Base-by-base conservation (phyloP, 2,888 invertebrate species). In the Drosophila nigritarsus region DNA sequence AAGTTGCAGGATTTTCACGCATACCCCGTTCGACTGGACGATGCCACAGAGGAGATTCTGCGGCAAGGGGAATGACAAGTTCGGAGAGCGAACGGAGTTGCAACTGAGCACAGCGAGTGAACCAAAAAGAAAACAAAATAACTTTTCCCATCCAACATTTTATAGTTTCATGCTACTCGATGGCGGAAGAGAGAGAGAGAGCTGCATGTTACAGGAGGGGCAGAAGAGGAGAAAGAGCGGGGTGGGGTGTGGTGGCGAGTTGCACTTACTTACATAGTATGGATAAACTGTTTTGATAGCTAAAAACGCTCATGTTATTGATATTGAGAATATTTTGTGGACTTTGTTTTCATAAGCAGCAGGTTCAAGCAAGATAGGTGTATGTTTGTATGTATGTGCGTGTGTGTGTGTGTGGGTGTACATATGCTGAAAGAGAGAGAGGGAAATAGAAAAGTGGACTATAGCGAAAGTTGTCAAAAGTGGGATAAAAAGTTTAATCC, bases 1-100 rank as follows among this genome's bases (percentile, higher is more conserved):
- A 92, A 92, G 92, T 92, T 92, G 91, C 90, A 90, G 91, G 91
- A 92, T 92, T 92, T 91, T 86, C 87, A 90, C 89, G 87, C 89
- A 89, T 76, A 77, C 83, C 75, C 53, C 65, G 59, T 65, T 78
- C 70, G 73, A 73, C 62, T 53, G 62, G 55, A 40, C 36, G 29
- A 36, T 51, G 45, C 24, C 24, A 45, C 4, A 45, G 15, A 34
- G 38, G 38, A 24, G 24, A 9, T 24, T 15, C 15, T 13, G 18
- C 3, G 24, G 36, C 38, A 53, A 13, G 48, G n/a, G 29, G 34
- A 24, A 29, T 45, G 49, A 56, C 59, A 61, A 60, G 40, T 15
- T 29, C 18, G 50, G 63, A 27, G 3, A 24, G 38, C 48, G 38
- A 27, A 30, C 30, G 48, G 48, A 40, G 36, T 48, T 64, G 61